These are phyloP conservation scores for Drosophila multiciliata DNA, from an alignment of 2,888 invertebrate genomes.

Conservation along the genomic window DNA sequence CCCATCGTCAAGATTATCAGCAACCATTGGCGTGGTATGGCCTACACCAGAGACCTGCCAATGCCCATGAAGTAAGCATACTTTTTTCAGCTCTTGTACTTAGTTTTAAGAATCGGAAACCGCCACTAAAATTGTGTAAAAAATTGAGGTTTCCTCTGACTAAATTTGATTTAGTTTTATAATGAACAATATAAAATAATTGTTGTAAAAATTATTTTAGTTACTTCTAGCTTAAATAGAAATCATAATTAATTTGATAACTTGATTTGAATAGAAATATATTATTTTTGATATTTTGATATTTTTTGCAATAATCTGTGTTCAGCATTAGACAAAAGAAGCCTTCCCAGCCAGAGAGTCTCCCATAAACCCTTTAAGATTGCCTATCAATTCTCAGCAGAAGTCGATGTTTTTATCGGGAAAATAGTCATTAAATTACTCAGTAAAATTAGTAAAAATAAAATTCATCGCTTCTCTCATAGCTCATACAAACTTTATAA, in stretches of 20 bases:
- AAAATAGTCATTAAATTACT: neutral
- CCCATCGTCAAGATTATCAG: slow-evolving; percentile 74
- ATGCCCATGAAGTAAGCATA: slow-evolving; percentile 81
- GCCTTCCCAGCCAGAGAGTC: neutral
- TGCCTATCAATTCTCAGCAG: neutral
- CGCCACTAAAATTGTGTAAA: neutral
- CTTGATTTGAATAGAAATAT: neutral
- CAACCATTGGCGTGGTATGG: slow-evolving; percentile 44
- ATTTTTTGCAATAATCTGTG: neutral
- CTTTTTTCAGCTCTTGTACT: neutral
- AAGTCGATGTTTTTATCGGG: neutral
- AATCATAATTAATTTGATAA: neutral
- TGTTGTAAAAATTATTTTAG: neutral
- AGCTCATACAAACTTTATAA: neutral
- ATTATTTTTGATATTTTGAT: neutral
- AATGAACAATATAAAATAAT: neutral
- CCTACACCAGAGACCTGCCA: slow-evolving; percentile 68
- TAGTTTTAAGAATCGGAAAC: neutral
- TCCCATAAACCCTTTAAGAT: neutral
- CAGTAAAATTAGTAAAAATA: neutral
- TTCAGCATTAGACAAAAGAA: neutral
- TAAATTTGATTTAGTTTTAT: neutral
- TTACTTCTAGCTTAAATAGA: neutral
- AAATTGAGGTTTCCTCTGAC: too few species aligned
- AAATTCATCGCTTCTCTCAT: neutral